Conservation (phyloP, 2,113 vertebrate species). For the Gracilinanus agilis region DNA sequence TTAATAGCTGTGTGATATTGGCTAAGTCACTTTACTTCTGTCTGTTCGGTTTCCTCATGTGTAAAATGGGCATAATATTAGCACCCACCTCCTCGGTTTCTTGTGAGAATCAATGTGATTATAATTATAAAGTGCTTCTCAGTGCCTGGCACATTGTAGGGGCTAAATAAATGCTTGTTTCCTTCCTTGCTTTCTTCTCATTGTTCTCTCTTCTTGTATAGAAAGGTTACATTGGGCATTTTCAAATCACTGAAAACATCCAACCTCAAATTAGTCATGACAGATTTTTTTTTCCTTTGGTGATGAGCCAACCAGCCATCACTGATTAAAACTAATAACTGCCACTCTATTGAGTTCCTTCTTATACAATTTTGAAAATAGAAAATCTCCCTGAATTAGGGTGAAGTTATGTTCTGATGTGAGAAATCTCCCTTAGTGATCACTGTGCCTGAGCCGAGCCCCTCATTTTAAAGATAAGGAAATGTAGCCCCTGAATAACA, state of each 20-base stretch:
- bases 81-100: not conserved
- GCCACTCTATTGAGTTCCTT: conserved; percentile 52
- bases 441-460: not conserved
- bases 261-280: conserved; percentile 7
- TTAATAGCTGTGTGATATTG: not conserved
- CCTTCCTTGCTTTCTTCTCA: not conserved
- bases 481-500: not conserved
- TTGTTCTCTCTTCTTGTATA: conserved; percentile 62
- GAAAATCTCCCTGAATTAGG: conserved; percentile 50
- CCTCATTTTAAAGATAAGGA: not conserved
- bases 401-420: conserved; percentile 42
- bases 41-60: not conserved
- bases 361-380: conserved; percentile 30
- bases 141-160: not conserved
- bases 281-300: conserved; percentile 32
- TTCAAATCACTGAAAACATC: conserved; percentile 47
- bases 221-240: conserved; percentile 59
- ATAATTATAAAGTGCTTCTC: not conserved
- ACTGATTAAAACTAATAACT: conserved; percentile 70
- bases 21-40: not conserved
- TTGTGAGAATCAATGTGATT: not conserved
- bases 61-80: not conserved
- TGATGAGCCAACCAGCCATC: conserved; percentile 57
- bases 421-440: conserved; percentile 42
- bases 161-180: not conserved